These are phyloP conservation scores for Semicossyphus pulcher DNA, from an alignment of 2,113 vertebrate species.

Conservation along the genomic window DNA sequence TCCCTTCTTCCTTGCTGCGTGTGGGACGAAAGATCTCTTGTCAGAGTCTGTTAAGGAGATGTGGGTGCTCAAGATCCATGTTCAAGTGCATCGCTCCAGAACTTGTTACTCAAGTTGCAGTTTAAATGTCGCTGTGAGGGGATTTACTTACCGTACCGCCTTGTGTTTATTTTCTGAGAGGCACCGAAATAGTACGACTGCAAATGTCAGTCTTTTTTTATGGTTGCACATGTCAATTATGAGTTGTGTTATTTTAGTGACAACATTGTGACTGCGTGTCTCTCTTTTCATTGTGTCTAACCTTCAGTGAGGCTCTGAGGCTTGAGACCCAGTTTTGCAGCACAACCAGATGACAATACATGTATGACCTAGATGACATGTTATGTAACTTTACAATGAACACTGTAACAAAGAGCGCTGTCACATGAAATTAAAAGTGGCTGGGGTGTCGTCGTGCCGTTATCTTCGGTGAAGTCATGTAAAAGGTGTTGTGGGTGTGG, in stretches of 20 bases:
- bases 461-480: not conserved
- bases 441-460: not conserved
- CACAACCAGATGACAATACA: slow-evolving; percentile 5
- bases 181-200: not conserved
- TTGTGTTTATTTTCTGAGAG: not conserved
- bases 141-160: not conserved
- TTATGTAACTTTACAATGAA: slow-evolving; percentile 24
- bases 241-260: slow-evolving; percentile 6
- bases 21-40: not conserved
- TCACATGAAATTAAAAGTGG: slow-evolving; percentile 26
- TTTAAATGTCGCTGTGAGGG: not conserved
- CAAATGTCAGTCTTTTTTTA: not conserved
- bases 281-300: not conserved
- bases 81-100: not conserved
- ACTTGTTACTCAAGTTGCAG: not conserved
- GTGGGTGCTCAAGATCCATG: not conserved
- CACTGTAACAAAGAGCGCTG: slow-evolving; percentile 14
- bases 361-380: slow-evolving; percentile 30
- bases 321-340: not conserved
- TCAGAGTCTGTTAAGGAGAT: not conserved
- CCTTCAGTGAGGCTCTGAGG: not conserved
- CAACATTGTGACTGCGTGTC: not conserved
- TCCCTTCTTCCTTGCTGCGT: slow-evolving; percentile 8
- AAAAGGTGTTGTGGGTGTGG: not conserved
- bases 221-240: not conserved